These are phyloP conservation scores for Physella acuta DNA, from an alignment of 1,140 invertebrate genomes.

Conservation along the genomic window DNA sequence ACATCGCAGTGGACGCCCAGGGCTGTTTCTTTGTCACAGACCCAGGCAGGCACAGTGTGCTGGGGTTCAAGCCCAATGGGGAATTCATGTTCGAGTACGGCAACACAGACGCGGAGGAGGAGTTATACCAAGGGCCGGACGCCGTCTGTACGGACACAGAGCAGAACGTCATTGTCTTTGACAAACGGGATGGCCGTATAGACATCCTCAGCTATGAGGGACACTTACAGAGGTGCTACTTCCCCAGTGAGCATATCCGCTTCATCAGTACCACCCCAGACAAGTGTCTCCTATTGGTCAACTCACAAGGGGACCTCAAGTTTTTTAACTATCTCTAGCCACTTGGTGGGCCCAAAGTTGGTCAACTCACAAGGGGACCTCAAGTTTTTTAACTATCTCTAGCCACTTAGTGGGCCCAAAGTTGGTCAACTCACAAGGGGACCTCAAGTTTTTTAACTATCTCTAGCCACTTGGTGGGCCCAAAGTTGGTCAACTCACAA, in stretches of 20 bases:
- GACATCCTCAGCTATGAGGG: conserved; percentile 45
- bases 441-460: no score
- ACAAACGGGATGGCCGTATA: conserved; percentile 47
- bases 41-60: conserved; percentile 43
- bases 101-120: conserved; percentile 44
- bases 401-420: no score
- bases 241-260: conserved; percentile 39
- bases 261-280: conserved; percentile 44
- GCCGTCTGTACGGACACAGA: conserved; percentile 40
- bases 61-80: conserved; percentile 37
- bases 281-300: conserved; percentile 40
- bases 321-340: conserved; percentile 43
- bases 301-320: conserved; percentile 42
- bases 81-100: conserved; percentile 48
- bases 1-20: conserved; percentile 34
- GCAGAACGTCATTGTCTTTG: conserved; percentile 46
- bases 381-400: no score
- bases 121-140: conserved; percentile 49
- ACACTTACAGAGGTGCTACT: conserved; percentile 42
- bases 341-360: no score
- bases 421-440: no score
- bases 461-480: no score
- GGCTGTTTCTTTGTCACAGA: conserved; percentile 45
- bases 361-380: no score
- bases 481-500: no score